Percentiles rank a stretch among this genome's conserved stretches.
Evolutionary conservation across 2,113 vertebrate genomes (phyloP).

Genomic region (Peromyscus leucopus): DNA sequence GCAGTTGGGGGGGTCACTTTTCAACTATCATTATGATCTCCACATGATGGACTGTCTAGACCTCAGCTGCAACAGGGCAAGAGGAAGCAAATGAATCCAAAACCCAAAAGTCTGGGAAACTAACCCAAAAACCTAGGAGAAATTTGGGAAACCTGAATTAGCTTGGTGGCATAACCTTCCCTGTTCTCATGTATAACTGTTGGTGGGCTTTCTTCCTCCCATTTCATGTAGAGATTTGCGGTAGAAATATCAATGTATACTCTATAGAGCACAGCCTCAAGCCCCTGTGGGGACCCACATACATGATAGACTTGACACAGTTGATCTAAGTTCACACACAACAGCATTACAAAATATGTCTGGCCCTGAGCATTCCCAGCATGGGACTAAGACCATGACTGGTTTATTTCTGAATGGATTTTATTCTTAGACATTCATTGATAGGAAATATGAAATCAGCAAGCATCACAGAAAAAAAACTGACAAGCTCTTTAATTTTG

Average conservation of each 20-base stretch:
- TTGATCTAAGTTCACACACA: neutral
- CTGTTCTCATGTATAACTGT: neutral
- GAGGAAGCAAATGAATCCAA: neutral
- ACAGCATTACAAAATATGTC: neutral
- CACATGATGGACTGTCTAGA: neutral
- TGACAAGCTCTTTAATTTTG: neutral
- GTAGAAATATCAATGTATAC: neutral
- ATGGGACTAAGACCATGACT: neutral
- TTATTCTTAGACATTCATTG: neutral
- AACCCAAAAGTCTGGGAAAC: neutral
- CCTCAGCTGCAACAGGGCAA: rapidly evolving
- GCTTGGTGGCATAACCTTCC: neutral
- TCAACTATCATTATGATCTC: neutral
- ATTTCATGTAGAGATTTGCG: neutral
- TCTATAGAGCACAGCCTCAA: rapidly evolving
- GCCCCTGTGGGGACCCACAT: neutral
- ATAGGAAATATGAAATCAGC: neutral
- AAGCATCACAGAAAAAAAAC: neutral
- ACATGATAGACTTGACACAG: rapidly evolving
- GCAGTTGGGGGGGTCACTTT: neutral
- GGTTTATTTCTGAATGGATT: neutral
- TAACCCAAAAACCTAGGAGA: neutral
- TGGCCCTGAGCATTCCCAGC: neutral
- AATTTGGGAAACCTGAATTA: no score
- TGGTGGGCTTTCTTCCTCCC: neutral